Evolutionary conservation across 2,797 vertebrate genomes (phyloP).

Genomic region (Adelosebastes latens): DNA sequence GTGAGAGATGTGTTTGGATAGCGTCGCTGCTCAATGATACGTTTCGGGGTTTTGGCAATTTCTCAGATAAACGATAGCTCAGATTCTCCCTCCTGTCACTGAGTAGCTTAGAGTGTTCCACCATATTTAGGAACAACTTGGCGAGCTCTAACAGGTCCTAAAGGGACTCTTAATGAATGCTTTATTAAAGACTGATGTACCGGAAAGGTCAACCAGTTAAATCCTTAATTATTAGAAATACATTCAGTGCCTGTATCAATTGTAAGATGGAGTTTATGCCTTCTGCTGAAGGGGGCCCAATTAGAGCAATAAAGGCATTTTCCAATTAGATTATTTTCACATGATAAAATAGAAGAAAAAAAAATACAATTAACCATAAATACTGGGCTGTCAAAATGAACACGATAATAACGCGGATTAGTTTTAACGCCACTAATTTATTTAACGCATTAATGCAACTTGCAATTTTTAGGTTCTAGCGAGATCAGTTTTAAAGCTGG

Average conservation of each 20-base stretch:
- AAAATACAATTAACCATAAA: background rate
- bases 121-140: constrained; percentile 14
- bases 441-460: too few relatives aligned
- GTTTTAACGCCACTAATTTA: too few relatives aligned
- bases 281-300: background rate
- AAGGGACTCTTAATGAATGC: constrained; percentile 46
- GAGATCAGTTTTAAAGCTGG: too few relatives aligned
- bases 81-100: background rate
- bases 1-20: constrained; percentile 21
- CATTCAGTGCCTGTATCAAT: background rate
- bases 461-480: too few relatives aligned
- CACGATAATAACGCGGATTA: too few relatives aligned
- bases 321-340: background rate
- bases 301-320: background rate
- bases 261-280: background rate
- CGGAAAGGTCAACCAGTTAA: constrained; percentile 38
- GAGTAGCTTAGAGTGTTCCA: constrained; percentile 2
- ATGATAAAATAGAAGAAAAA: background rate
- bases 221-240: constrained; percentile 23
- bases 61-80: constrained; percentile 32
- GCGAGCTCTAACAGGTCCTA: constrained; percentile 8
- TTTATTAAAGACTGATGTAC: constrained; percentile 37
- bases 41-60: constrained; percentile 28
- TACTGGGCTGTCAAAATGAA: background rate
- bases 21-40: constrained; percentile 22